Evolutionary conservation across 92 coral and sea anemone genomes (phyloP), one percentile per base, ranked within the genome.

Genomic region (Isaurus tuberculatus): DNA sequence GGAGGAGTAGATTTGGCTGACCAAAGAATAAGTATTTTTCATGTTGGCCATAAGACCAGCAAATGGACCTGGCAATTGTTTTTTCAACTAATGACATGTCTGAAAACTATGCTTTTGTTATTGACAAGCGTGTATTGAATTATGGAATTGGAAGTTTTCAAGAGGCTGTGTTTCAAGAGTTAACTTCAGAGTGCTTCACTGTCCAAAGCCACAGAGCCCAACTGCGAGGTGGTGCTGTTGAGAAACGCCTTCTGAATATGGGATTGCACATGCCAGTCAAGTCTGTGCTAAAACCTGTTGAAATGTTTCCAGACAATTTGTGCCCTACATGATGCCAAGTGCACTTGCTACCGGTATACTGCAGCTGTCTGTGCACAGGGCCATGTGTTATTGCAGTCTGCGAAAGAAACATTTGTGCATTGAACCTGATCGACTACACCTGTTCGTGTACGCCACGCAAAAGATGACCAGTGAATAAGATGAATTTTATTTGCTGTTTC

Each of bases 221-320:
- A 19, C 26, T 37, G 22, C 13, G 30, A 5, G 51, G 3, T 19
- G 46, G 26, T 14, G 48, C 75, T 70, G 75, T 70, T 70, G 75
- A 70, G 23, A 42, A 69, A 33, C 53, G 16, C 46, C 75, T 70
- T 60, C 69, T 58, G 34, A 57, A 79, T 57, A 49, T 42, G 42
- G 33, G 51, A 26, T 15, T 73, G 46, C 68, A 67, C 71, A 79
- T 46, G 53, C 53, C 75, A 36, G 26, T 70, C 75, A 70, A 70
- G 75, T 32, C 55, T 70, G 55, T 4, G 53, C 53, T 53, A 36
- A 70, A 37, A 23, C 16, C 48, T 33, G 53, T 29, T n/a, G 17
- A 70, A 69, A 33, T 14, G 74, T 69, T 11, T 22, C 27, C 75
- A n/a, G 49, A 70, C 26, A 31, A 33, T 33, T 25, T 70, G 75